These are phyloP conservation scores for Bradypus variegatus DNA, from an alignment of 2,797 vertebrate genomes.

Conservation along the genomic window DNA sequence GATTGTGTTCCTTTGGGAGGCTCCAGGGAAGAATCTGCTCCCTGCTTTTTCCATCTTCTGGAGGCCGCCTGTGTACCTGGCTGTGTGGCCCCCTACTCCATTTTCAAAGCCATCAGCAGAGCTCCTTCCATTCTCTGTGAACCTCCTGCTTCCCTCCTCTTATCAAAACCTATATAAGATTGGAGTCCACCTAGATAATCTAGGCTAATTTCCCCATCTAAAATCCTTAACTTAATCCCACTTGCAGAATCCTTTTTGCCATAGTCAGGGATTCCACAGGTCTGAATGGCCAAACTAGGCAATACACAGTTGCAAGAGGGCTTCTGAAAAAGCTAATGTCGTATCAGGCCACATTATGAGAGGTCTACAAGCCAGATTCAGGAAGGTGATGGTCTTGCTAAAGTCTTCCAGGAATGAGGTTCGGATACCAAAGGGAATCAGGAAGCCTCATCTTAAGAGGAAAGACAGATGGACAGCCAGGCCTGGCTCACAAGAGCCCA, in stretches of 20 bases:
- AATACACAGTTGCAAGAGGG: neutral
- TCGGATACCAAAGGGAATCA: neutral
- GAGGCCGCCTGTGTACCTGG: fast-evolving
- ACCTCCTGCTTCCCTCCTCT: neutral
- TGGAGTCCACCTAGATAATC: neutral
- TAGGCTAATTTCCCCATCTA: neutral
- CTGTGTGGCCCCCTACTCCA: neutral
- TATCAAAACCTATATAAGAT: neutral
- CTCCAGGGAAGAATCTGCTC: neutral
- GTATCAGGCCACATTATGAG: neutral
- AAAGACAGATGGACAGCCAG: neutral
- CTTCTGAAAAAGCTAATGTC: neutral
- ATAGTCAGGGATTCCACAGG: neutral
- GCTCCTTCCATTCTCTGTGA: neutral
- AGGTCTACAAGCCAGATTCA: neutral
- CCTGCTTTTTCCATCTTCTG: neutral
- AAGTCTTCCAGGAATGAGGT: neutral
- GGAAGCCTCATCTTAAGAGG: too few species aligned
- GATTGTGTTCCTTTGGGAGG: neutral
- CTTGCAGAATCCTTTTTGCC: neutral
- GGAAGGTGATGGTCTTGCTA: neutral
- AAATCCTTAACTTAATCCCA: neutral
- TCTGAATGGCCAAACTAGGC: neutral
- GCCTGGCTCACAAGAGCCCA: neutral
- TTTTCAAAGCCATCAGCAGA: neutral